Conservation (phyloP, 2,113 vertebrate genomes). For the Fulmarus glacialis region DNA sequence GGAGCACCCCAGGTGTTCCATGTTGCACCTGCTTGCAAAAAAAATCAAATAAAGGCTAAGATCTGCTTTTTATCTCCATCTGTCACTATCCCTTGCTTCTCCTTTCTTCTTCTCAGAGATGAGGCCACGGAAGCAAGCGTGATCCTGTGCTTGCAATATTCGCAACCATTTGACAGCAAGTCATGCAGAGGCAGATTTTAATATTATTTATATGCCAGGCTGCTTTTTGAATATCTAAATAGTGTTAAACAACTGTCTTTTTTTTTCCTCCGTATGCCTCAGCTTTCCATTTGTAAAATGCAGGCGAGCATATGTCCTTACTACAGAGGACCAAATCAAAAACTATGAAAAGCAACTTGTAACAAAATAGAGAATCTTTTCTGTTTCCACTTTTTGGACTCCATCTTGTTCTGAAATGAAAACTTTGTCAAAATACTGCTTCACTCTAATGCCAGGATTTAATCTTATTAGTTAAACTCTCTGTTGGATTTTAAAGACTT, state of each 20-base stretch:
- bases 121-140: not conserved
- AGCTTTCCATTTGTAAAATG: not conserved
- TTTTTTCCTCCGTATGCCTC: not conserved
- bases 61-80: not conserved
- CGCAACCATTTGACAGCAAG: not conserved
- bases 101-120: not conserved
- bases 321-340: not conserved
- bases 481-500: constrained; percentile 14
- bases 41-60: not conserved
- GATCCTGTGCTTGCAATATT: not conserved
- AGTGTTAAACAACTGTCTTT: not conserved
- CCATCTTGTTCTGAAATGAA: not conserved
- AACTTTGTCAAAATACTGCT: not conserved
- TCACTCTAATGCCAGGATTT: not conserved
- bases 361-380: not conserved
- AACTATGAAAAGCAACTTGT: not conserved
- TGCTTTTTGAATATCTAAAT: not conserved
- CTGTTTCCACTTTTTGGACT: not conserved
- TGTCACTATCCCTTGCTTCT: not conserved
- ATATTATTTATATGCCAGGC: not conserved
- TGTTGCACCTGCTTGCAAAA: not conserved
- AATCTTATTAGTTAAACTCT: constrained; percentile 13
- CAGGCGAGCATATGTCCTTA: not conserved
- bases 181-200: not conserved
- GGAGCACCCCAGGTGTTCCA: not conserved